phyloP scores from a whole-genome alignment of 2,797 vertebrate genomes.

The Iguana delicatissima region DNA sequence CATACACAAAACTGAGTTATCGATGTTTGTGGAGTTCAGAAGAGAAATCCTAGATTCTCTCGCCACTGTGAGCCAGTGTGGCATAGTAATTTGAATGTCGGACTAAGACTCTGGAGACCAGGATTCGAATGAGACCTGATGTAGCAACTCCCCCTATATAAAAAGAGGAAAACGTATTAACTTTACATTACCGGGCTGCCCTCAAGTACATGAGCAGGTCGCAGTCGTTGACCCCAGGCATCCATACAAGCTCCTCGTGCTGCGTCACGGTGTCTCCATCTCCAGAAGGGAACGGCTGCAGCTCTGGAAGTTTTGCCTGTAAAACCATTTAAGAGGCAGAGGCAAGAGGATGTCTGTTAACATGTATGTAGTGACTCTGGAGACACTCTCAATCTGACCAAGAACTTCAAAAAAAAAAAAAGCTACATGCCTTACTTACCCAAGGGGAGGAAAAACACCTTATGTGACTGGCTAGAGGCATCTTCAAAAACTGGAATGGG shows the following conservation, averaged over 20 bases:
- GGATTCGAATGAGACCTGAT: neutral
- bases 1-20: no score
- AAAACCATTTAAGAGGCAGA: conserved; percentile 7
- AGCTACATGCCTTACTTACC: neutral
- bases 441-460: neutral
- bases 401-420: neutral
- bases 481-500: neutral
- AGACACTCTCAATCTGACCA: no score
- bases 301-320: conserved; percentile 97
- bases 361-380: neutral
- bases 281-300: conserved; percentile 96
- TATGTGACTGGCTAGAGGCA: neutral
- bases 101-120: no score
- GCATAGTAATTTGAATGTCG: no score
- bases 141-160: neutral
- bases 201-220: conserved; percentile 99
- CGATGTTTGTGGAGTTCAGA: no score
- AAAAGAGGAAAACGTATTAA: fast-evolving
- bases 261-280: conserved; percentile 93
- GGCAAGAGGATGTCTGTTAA: neutral
- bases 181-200: conserved; percentile 89
- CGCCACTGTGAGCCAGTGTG: no score
- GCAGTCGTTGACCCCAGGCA: conserved; percentile 98
- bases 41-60: no score
- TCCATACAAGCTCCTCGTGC: conserved; percentile 98